A percentile compares a stretch with the other conserved stretches of the same genome.
Conservation (phyloP, 2,797 vertebrate genomes). For the Selene dorsalis region DNA sequence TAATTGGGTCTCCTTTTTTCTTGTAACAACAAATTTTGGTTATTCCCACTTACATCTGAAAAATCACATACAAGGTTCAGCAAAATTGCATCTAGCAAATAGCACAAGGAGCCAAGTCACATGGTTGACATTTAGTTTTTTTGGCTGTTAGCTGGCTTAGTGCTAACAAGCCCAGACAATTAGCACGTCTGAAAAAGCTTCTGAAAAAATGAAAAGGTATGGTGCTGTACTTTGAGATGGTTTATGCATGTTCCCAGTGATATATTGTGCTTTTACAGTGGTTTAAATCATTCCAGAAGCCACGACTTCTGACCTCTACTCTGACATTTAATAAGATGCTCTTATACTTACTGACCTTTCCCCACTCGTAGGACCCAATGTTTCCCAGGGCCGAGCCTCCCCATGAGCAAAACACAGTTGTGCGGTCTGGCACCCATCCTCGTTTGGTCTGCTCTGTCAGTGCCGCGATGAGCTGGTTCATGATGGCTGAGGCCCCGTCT, state of each 20-base stretch:
- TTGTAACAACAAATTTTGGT: background rate
- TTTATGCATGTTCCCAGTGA: background rate
- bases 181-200: background rate
- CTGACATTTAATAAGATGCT: constrained; percentile 42
- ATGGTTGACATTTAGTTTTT: background rate
- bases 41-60: background rate
- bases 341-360: constrained; percentile 87
- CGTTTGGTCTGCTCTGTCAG: constrained; percentile 84
- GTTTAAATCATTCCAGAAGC: background rate
- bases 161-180: background rate
- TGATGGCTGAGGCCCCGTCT: constrained; percentile 86
- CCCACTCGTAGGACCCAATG: constrained; percentile 95
- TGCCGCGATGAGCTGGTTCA: constrained; percentile 89
- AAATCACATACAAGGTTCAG: background rate
- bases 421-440: constrained; percentile 91
- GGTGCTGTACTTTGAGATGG: background rate
- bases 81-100: background rate
- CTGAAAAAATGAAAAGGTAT: background rate
- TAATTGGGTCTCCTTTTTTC: background rate
- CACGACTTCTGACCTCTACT: background rate
- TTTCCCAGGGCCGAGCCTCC: constrained; percentile 90
- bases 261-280: background rate
- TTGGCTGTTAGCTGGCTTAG: background rate
- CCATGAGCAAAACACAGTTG: constrained; percentile 92
- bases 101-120: background rate